Base-by-base conservation (phyloP, 2,888 invertebrate species). In the Epinotia brunnichana region DNA sequence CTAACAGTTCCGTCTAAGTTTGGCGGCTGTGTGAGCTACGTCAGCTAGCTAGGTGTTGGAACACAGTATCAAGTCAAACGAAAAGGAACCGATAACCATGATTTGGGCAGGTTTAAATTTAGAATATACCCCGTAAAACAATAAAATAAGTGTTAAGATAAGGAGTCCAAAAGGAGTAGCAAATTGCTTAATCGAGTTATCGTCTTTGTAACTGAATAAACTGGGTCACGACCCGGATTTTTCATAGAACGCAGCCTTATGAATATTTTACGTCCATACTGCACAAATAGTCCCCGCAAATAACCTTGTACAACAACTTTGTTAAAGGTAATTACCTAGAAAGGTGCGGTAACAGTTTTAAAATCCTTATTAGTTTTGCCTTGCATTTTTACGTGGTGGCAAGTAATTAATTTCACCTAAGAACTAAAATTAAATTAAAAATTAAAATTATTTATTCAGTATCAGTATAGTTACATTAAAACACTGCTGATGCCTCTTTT, bases 211-310 rank as follows among this genome's bases (percentile, higher is more conserved):
- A 71, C 71, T 61, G 17, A 19, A 61, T 15, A 71, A 72, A 72
- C 17, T 72, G 39, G 72, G 61, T 56, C 72, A 17, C 48, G 72
- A 62, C 72, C 67, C 67, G 35, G 60, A 35, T 71, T 71, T 70
- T 67, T 71, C 19, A 24, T 66, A 72, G 68, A 68, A 72, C 39
- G 44, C 56, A 56, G 56, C 21, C 61, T 72, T 67, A 72, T 61
- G 62, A 62, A 57, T 72, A 62, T 62, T 56, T 62, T 67, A 72
- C 61, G 44, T n/a, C 35, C 41, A 39, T 70, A 35, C 24, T 59
- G 63, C 41, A 62, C 54, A 61, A 72, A 54, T 67, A 61, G 54
- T 70, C 41, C 19, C 9, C 17, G 17, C 24, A 41, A 51, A 21
- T 24, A 24, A 35, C 35, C 7, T 48, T 35, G 35, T 41, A 11